These are phyloP conservation scores for Cuniculus paca DNA, from an alignment of 2,797 vertebrate genomes.

Conservation along the genomic window DNA sequence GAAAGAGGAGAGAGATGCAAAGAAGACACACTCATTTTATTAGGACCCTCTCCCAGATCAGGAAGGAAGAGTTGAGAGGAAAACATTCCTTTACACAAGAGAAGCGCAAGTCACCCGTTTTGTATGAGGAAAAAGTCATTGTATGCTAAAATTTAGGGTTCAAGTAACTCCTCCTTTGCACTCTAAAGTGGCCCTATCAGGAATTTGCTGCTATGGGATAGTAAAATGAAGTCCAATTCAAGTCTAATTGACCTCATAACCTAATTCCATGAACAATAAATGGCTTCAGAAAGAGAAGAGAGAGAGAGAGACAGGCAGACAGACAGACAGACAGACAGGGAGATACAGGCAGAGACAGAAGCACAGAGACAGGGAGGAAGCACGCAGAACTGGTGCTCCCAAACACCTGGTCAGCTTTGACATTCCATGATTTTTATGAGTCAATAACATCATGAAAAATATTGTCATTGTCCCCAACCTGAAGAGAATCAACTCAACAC, in stretches of 20 bases:
- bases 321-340: not conserved
- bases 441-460: not conserved
- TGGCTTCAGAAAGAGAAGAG: not conserved
- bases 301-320: not conserved
- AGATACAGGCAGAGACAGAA: not conserved
- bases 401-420: not conserved
- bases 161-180: too few species aligned
- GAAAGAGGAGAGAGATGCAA: not conserved
- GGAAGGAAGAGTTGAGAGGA: not conserved
- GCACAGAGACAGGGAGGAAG: not conserved
- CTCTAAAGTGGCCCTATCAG: not conserved
- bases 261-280: not conserved
- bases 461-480: not conserved
- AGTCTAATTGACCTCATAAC: not conserved
- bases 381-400: rapidly evolving
- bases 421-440: not conserved
- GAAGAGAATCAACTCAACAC: not conserved
- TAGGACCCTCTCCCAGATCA: not conserved
- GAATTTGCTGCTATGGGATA: too few species aligned
- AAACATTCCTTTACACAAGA: not conserved
- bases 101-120: not conserved
- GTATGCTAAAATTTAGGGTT: not conserved
- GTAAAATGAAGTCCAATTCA: not conserved
- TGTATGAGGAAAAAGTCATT: not conserved
- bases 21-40: not conserved